Percentiles rank a stretch among this genome's conserved stretches.
phyloP scores from a whole-genome alignment of 1,140 invertebrate genomes.

The Lamellibrachia luymesi region DNA sequence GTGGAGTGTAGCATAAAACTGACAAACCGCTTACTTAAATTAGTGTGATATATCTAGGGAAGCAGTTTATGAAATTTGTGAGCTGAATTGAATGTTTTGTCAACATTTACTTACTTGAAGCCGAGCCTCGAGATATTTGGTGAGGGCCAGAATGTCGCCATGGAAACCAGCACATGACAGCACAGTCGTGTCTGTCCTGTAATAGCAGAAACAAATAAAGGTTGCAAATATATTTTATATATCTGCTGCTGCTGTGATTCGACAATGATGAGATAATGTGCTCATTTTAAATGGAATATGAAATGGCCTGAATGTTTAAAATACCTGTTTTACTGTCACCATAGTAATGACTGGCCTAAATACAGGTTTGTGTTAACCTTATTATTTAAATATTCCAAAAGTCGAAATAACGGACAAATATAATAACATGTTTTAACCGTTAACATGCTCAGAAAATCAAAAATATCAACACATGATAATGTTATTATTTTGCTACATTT shows the following conservation, averaged over 20 bases:
- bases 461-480: background rate
- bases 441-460: too few relatives aligned
- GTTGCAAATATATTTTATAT: background rate
- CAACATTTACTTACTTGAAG: slow-evolving; percentile 67
- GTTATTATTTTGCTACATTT: background rate
- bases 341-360: too few relatives aligned
- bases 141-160: slow-evolving; percentile 94
- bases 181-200: slow-evolving; percentile 74
- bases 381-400: too few relatives aligned
- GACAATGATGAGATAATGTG: background rate
- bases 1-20: too few relatives aligned
- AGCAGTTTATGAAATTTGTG: background rate
- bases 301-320: background rate
- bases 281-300: background rate
- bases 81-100: background rate
- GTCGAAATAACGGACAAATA: too few relatives aligned
- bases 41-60: too few relatives aligned
- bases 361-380: too few relatives aligned
- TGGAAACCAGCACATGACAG: slow-evolving; percentile 91
- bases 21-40: too few relatives aligned
- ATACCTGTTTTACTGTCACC: background rate
- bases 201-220: slow-evolving; percentile 15
- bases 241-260: background rate
- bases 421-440: too few relatives aligned
- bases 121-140: slow-evolving; percentile 78